Percentiles rank a stretch among this genome's conserved stretches.
Evolutionary conservation across 2,888 invertebrate species (phyloP).

Genomic region (Asteroscopus sphinx): DNA sequence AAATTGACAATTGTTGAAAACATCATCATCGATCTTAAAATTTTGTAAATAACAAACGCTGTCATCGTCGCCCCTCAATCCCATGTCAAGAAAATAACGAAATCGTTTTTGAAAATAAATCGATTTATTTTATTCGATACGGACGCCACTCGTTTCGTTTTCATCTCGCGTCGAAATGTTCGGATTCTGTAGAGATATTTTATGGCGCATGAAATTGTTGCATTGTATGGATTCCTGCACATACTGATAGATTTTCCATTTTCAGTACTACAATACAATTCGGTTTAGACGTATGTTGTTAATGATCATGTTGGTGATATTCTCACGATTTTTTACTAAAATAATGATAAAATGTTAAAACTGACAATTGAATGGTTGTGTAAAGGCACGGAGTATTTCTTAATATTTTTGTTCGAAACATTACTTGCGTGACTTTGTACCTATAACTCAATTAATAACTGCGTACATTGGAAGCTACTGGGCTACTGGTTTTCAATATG

Average conservation of each 20-base stretch:
- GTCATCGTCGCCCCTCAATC: constrained; percentile 75
- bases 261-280: constrained; percentile 84
- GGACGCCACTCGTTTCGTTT: constrained; percentile 81
- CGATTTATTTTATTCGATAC: constrained; percentile 88
- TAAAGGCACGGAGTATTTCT: background rate
- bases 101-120: constrained; percentile 85
- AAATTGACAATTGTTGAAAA: constrained; percentile 47
- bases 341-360: constrained; percentile 33
- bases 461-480: background rate
- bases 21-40: constrained; percentile 56
- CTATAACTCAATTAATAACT: background rate
- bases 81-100: constrained; percentile 80
- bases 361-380: constrained; percentile 5
- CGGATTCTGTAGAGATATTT: constrained; percentile 79
- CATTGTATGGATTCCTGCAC: constrained; percentile 78
- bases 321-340: constrained; percentile 69
- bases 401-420: background rate
- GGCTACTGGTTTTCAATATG: too few species aligned
- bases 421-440: background rate
- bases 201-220: constrained; percentile 88
- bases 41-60: constrained; percentile 69
- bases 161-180: constrained; percentile 76
- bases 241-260: constrained; percentile 84
- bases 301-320: constrained; percentile 76
- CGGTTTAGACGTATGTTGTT: constrained; percentile 74